These are phyloP conservation scores for Hydrochoerus hydrochaeris DNA, from an alignment of 2,113 vertebrate species.

Conservation along the genomic window DNA sequence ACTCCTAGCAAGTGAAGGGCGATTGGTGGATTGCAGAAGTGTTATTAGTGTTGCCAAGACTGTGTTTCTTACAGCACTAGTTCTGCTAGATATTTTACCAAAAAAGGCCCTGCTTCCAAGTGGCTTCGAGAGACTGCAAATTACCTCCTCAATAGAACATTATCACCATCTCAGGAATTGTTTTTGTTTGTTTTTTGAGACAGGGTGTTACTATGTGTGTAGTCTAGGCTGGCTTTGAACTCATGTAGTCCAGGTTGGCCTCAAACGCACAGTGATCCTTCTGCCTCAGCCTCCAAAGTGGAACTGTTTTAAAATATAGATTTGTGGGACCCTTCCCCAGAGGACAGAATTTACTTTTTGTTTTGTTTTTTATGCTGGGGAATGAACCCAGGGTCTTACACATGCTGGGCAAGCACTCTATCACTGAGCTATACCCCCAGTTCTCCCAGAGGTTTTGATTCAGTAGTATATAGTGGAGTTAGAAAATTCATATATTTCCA, in stretches of 20 bases:
- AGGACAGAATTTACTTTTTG: not conserved
- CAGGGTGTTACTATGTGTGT: not conserved
- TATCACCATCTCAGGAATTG: conserved; percentile 16
- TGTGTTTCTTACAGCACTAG: not conserved
- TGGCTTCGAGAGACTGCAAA: not conserved
- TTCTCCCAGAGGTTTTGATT: not conserved
- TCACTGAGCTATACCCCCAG: not conserved
- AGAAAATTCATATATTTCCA: not conserved
- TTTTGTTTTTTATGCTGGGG: not conserved
- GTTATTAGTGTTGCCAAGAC: not conserved
- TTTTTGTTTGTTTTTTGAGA: not conserved
- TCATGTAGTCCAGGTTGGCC: not conserved
- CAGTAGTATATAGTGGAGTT: not conserved
- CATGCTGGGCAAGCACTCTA: not conserved
- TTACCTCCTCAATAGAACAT: not conserved
- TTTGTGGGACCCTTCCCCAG: not conserved
- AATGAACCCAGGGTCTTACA: not conserved
- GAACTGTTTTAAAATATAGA: conserved; percentile 15
- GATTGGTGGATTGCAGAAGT: not conserved
- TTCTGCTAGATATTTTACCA: not conserved
- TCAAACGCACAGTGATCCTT: not conserved
- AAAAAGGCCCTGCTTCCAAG: not conserved
- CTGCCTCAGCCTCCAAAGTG: not conserved
- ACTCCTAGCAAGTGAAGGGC: not conserved
- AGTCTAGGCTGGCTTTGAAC: not conserved